phyloP scores from a whole-genome alignment of 2,113 vertebrate species.

The Menura novaehollandiae region DNA sequence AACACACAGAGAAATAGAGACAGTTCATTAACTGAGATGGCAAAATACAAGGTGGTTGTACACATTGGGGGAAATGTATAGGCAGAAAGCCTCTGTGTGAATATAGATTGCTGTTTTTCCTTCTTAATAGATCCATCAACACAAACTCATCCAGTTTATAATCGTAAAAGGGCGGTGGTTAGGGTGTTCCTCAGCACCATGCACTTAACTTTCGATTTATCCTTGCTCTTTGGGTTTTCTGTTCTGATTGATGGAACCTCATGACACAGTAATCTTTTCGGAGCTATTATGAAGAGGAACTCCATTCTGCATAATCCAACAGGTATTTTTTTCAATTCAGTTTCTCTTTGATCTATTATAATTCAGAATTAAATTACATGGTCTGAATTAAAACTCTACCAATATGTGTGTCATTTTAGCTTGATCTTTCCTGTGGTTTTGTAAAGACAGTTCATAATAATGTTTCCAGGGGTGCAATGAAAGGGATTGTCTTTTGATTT shows the following conservation, averaged over 20 bases:
- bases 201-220: slow-evolving; percentile 29
- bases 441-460: background rate
- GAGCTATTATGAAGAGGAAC: slow-evolving; percentile 7
- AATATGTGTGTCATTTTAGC: background rate
- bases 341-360: slow-evolving; percentile 30
- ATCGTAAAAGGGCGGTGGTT: background rate
- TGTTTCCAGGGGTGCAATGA: background rate
- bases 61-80: background rate
- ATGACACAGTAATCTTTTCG: background rate
- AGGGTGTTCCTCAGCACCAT: background rate
- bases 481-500: slow-evolving; percentile 6
- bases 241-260: background rate
- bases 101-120: background rate
- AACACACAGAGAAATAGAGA: background rate
- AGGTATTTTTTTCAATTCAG: background rate
- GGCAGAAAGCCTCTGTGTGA: background rate
- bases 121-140: background rate
- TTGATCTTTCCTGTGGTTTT: slow-evolving; percentile 1
- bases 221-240: background rate
- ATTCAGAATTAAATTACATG: slow-evolving; percentile 10
- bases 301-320: slow-evolving; percentile 5
- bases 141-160: background rate
- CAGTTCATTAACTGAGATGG: background rate
- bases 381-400: background rate
- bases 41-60: background rate